Base-by-base conservation (phyloP, 2,113 vertebrate species). In the Syngnathus scovelli region DNA sequence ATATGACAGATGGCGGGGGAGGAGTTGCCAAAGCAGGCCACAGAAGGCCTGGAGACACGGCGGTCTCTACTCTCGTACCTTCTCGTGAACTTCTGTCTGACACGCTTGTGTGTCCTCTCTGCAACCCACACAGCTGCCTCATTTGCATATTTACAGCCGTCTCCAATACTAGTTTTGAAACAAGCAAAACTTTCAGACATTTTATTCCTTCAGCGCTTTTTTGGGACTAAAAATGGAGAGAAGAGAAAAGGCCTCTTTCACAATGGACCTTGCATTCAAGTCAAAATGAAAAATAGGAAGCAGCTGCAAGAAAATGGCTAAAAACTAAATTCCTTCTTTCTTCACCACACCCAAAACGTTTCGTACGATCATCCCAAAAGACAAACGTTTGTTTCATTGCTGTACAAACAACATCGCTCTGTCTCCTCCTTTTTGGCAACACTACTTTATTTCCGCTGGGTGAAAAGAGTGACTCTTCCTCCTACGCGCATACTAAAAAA, bases 1-100 rank as follows among this genome's bases (percentile, higher is more conserved):
- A 75, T 65, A 70, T 78, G 83, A 86, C 85, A 90, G 86, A 89
- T 90, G 89, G 87, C 79, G 77, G 69, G 70, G 70, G 74, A 73
- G 75, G 68, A 79, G 7, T 61, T 82, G 84, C 78, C 81, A 66
- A 70, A 82, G 78, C 84, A 68, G 80, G 74, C 82, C 81, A 80
- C 85, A 79, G 71, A 76, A 80, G 78, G 78, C 79, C 84, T 74
- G 58, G 44, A 90, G 84, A 87, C 73, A 83, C 71, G 68, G 63
- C 67, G 49, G 27, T 73, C 69, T 38, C 10, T 74, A 23, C 69
- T 38, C 10, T 74, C 33, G 69, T 66, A 56, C 19, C 70, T 67
- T 38, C 10, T 72, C 38, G 69, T 66, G 3, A 46, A 67, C 64
- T 66, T 70, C n/a, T 66, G 67, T 58, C 71, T 60, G 62, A 41